Base-by-base conservation (phyloP, 1,140 invertebrate species). In the Neocloeon triangulifer region DNA sequence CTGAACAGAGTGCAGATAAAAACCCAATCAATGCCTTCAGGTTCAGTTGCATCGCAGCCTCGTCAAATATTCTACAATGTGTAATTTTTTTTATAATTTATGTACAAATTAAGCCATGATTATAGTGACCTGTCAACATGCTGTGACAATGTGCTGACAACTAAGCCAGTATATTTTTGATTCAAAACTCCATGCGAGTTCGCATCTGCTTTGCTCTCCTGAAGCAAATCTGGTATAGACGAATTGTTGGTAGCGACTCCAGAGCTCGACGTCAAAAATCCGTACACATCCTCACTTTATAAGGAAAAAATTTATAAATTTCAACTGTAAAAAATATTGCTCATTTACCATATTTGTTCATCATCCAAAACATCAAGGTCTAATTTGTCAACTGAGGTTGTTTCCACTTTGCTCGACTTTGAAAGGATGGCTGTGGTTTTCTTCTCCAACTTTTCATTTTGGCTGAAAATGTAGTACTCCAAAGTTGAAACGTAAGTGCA, bases 401-500 rank as follows among this genome's bases (percentile, higher is more conserved):
- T n/a, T n/a, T n/a, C n/a, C n/a, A n/a, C n/a, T 55, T 39, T 64
- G 62, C 9, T 61, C 52, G 33, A 62, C 59, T 35, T n/a, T n/a
- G n/a, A n/a, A n/a, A n/a, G n/a, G n/a, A n/a, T n/a, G n/a, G n/a
- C n/a, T n/a, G n/a, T n/a, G n/a, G n/a, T n/a, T n/a, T n/a, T n/a
- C n/a, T n/a, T n/a, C n/a, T n/a, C n/a, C n/a, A n/a, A n/a, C n/a
- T 58, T 63, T 42, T 65, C 58, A 43, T 60, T 59, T 39, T 52
- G 55, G 19, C 79, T 80, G 38, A 86, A 89, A 37, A 85, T 69
- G 2, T 73, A 71, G 48, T 86, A 79, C 45, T 91, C 85, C 40
- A 91, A 51, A 41, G 75, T 74, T n/a, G 77, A 73, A 17, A 89
- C 78, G 46, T 86, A 84, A n/a, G 84, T 63, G 45, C 81, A 88